Base-by-base conservation (phyloP, 2,113 vertebrate genomes). In the Lichenostomus cassidix region DNA sequence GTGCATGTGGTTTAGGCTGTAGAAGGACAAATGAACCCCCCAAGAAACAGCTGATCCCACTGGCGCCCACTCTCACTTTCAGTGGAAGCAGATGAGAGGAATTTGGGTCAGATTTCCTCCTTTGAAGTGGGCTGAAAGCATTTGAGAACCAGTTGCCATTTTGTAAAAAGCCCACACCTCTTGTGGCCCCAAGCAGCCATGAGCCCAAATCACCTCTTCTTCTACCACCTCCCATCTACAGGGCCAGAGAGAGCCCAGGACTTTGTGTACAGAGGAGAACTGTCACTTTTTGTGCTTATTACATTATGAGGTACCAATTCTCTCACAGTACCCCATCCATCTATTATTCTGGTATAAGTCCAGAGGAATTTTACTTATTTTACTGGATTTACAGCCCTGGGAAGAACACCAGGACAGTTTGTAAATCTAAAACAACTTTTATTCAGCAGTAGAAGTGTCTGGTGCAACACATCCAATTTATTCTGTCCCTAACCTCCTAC, bases 341-440 rank as follows among this genome's bases (percentile, higher is more conserved):
- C 22, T 28, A 7, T 63, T 55, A 42, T 33, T 55, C 42, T 62
- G 18, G 2, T 67, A 0, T 15, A 69, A 76, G 0, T 27, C 41
- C 65, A 69, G 58, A 79, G 31, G 37, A 82, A 79, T 93, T 80
- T 60, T 73, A 18, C 15, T 62, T 84, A 25, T 68, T 87, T 93
- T 47, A 28, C 53, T 82, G 31, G 19, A 69, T 90, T 76, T 94
- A 52, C 27, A 76, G 21, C 22, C 62, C 65, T 47, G 53, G 84
- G 23, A 55, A 37, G 64, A 62, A 50, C 63, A 49, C 29, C 44
- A 44, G 65, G 23, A 76, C 2, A 64, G 21, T 21, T 42, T 68
- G 19, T 59, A 88, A 88, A 90, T 42, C 44, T 64, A 21, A 59
- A 70, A 62, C 33, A 79, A 64, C 11, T 91, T 84, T 47, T 49